Conservation (phyloP, 2,113 vertebrate genomes). For the Elephantulus edwardii region DNA sequence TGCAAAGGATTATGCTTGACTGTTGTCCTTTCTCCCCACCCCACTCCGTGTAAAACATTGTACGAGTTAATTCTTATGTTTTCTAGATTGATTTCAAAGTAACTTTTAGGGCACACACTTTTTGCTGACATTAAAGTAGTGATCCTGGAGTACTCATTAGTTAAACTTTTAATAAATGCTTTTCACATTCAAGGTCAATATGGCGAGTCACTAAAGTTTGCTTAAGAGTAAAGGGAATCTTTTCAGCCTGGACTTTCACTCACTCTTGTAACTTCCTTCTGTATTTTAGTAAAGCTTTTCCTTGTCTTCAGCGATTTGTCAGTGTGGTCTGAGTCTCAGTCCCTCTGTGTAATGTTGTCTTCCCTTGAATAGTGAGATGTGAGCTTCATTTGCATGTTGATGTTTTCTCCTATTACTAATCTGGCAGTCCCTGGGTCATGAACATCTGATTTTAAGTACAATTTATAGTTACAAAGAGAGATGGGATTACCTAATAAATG, state of each 20-base stretch:
- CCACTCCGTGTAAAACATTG: not conserved
- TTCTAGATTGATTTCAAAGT: slow-evolving; percentile 1
- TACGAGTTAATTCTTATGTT: not conserved
- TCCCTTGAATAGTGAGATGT: not conserved
- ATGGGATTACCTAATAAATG: not conserved
- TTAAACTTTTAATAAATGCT: slow-evolving; percentile 9
- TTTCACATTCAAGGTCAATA: not conserved
- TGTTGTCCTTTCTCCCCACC: not conserved
- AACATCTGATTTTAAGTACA: not conserved
- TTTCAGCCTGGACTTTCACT: not conserved
- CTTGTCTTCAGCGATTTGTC: not conserved
- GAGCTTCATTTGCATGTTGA: not conserved
- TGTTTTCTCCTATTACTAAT: slow-evolving; percentile 38
- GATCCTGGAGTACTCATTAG: not conserved
- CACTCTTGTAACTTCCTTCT: not conserved
- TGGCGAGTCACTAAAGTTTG: not conserved
- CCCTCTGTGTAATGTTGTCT: not conserved
- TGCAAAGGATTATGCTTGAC: not conserved
- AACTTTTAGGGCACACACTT: not conserved
- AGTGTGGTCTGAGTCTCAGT: slow-evolving; percentile 11
- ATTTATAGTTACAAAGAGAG: not conserved
- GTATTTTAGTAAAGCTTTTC: not conserved
- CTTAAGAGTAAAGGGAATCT: not conserved
- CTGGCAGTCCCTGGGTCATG: not conserved
- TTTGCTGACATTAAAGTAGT: not conserved